These are phyloP conservation scores for Urocyon cinereoargenteus DNA, from an alignment of 2,797 vertebrate species.

Conservation along the genomic window DNA sequence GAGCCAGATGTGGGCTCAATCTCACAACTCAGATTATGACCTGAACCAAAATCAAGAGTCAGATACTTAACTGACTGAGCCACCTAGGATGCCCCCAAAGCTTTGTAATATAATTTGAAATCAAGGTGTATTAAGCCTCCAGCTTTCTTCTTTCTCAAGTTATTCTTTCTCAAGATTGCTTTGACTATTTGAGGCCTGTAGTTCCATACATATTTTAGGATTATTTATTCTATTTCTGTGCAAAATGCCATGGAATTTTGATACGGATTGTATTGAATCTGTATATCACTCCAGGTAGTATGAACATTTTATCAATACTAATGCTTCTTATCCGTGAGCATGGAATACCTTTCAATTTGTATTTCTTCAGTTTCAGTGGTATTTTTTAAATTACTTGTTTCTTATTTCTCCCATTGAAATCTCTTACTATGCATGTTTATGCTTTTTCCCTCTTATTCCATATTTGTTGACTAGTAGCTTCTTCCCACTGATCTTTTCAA, in stretches of 20 bases:
- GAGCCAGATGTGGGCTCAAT: background rate
- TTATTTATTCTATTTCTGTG: background rate
- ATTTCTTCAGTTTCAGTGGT: background rate
- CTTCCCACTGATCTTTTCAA: background rate
- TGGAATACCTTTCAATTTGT: background rate
- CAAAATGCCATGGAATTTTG: background rate
- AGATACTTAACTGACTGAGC: background rate
- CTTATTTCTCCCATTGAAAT: background rate
- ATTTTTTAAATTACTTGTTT: background rate
- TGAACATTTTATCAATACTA: background rate
- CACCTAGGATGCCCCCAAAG: background rate
- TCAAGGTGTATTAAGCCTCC: background rate
- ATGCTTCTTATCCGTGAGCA: background rate
- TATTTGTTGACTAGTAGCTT: background rate
- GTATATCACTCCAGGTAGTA: background rate
- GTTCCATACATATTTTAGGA: background rate
- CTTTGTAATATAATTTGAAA: slow-evolving; percentile 25
- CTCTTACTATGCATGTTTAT: background rate
- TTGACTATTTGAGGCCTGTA: background rate
- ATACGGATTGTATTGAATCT: background rate
- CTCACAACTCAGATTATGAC: background rate
- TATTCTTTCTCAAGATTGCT: background rate
- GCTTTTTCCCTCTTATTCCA: background rate
- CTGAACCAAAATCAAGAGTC: background rate
- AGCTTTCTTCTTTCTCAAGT: background rate